phyloP scores from a whole-genome alignment of 2,113 vertebrate species.

The Beaufortia kweichowensis region DNA sequence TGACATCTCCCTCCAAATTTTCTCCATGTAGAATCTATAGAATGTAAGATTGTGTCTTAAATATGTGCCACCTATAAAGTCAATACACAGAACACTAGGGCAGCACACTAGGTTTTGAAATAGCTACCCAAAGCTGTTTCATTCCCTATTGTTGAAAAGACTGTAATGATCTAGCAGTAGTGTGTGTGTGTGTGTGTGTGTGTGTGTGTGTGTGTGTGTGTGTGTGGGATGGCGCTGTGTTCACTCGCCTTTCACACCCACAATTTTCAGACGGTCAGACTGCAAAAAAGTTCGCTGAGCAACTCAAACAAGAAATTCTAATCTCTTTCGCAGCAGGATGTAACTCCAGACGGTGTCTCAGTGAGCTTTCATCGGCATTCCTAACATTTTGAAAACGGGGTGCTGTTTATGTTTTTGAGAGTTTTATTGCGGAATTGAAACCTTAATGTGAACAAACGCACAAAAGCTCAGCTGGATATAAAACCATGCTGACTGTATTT shows the following conservation, averaged over 20 bases:
- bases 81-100: too few species aligned
- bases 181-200: too few species aligned
- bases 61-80: too few species aligned
- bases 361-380: not conserved
- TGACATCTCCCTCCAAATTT: too few species aligned
- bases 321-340: slow-evolving; percentile 4
- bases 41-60: too few species aligned
- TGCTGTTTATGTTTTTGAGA: not conserved
- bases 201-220: too few species aligned
- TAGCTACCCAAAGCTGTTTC: too few species aligned
- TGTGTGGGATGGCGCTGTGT: slow-evolving; percentile 20
- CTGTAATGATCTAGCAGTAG: too few species aligned
- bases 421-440: not conserved
- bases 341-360: not conserved
- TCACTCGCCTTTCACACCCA: slow-evolving; percentile 8
- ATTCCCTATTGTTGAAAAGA: too few species aligned
- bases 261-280: not conserved
- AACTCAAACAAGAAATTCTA: slow-evolving; percentile 20
- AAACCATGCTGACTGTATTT: not conserved
- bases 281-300: slow-evolving; percentile 14
- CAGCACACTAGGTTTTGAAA: too few species aligned
- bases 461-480: not conserved
- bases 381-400: too few species aligned
- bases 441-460: slow-evolving; percentile 1
- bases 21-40: too few species aligned